These are phyloP conservation scores for Eustalomyia histrio DNA, from an alignment of 2,888 invertebrate species.

Conservation along the genomic window DNA sequence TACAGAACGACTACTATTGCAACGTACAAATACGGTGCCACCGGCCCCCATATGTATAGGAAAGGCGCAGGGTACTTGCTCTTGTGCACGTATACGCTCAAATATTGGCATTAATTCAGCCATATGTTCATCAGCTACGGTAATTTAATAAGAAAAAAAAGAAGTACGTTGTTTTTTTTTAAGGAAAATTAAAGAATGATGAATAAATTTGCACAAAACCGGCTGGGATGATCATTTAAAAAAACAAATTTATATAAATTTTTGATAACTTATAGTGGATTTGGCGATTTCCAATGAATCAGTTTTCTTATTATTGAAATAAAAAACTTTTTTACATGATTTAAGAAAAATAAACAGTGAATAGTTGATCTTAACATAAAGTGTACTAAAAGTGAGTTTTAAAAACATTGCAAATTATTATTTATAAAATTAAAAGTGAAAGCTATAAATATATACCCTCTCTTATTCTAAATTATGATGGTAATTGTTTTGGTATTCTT, in stretches of 20 bases:
- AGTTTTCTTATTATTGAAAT: neutral
- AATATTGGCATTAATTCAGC: conserved; percentile 97
- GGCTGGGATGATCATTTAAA: conserved; percentile 63
- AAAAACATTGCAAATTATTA: too few species aligned
- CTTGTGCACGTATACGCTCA: conserved; percentile 94
- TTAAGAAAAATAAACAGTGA: neutral
- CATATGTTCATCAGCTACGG: conserved; percentile 93
- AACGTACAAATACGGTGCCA: conserved; percentile 84
- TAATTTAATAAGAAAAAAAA: conserved; percentile 50
- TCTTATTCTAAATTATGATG: too few species aligned
- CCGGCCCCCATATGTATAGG: conserved; percentile 90
- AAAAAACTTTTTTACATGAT: neutral
- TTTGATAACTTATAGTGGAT: conserved; percentile 19
- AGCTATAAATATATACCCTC: too few species aligned
- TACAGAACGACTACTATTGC: conserved; percentile 83
- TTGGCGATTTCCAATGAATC: neutral
- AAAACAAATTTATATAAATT: conserved; percentile 48
- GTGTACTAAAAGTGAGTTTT: neutral
- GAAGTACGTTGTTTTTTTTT: conserved; percentile 24
- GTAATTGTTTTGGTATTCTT: too few species aligned
- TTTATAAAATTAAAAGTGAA: too few species aligned
- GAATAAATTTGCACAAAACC: conserved; percentile 48
- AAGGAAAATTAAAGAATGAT: conserved; percentile 34
- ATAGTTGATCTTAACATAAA: neutral
- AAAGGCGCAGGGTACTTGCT: conserved; percentile 94